These are phyloP conservation scores for Echiichthys vipera DNA, from an alignment of 2,797 vertebrate species.

Conservation along the genomic window DNA sequence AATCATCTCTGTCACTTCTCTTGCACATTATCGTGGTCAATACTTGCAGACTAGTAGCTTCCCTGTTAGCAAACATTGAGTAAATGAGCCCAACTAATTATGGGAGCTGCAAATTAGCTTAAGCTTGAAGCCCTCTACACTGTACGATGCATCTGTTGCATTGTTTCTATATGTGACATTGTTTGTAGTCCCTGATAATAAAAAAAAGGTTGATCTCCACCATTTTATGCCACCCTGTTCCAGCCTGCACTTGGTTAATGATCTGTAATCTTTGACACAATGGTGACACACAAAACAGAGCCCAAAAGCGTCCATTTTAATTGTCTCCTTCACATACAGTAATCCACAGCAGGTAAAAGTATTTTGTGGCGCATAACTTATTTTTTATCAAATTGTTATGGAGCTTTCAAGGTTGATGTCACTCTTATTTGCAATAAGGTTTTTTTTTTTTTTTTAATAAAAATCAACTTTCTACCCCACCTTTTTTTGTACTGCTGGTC, in stretches of 20 bases:
- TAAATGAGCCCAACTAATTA: background rate
- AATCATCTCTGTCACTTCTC: constrained; percentile 1
- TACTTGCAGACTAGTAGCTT: constrained; percentile 9
- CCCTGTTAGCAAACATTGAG: constrained; percentile 14
- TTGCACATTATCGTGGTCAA: background rate
- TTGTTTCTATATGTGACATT: background rate
- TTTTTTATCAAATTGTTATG: constrained; percentile 4
- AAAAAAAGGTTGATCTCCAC: background rate
- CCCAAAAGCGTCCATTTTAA: background rate
- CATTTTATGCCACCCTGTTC: background rate
- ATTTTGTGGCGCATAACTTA: background rate
- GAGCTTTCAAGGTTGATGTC: background rate
- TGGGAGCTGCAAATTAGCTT: background rate
- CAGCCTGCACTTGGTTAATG: background rate
- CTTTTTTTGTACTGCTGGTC: constrained; percentile 5
- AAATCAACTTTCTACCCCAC: background rate
- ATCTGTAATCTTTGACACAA: background rate
- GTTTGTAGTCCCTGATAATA: background rate
- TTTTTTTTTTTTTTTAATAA: too few species aligned
- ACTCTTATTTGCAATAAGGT: background rate
- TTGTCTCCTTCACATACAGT: background rate
- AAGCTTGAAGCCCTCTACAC: background rate
- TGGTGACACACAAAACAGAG: background rate
- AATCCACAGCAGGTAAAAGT: constrained; percentile 1
- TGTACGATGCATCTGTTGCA: background rate